phyloP scores from a whole-genome alignment of 2,888 invertebrate species.

The Andrena chrysosceles region DNA sequence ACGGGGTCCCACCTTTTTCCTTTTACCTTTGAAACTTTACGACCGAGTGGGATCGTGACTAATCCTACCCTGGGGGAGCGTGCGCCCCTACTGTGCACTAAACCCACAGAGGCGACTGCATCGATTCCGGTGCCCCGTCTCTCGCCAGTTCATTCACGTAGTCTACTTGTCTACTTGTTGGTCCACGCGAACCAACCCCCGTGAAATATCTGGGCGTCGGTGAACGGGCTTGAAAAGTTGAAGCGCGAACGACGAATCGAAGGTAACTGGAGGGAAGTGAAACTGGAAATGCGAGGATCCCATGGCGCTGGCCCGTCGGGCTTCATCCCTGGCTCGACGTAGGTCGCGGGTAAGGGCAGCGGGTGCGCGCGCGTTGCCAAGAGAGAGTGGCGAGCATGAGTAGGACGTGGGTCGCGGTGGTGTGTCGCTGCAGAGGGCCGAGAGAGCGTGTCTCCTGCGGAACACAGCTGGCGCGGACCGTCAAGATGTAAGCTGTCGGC shows the following conservation, averaged over 20 bases:
- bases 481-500: slow-evolving; percentile 70
- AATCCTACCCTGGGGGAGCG: slow-evolving; percentile 58
- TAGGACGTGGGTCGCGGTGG: slow-evolving; percentile 60
- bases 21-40: slow-evolving; percentile 59
- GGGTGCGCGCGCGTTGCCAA: slow-evolving; percentile 52
- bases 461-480: slow-evolving; percentile 62
- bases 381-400: slow-evolving; percentile 49
- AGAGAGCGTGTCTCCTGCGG: slow-evolving; percentile 69
- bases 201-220: no score
- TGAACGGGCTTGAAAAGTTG: no score
- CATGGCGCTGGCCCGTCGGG: not conserved
- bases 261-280: no score
- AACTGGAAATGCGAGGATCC: not conserved
- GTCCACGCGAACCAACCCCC: not conserved
- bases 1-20: slow-evolving; percentile 47
- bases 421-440: slow-evolving; percentile 65
- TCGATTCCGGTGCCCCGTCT: slow-evolving; percentile 29
- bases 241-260: no score
- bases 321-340: slow-evolving; percentile 36
- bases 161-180: no score
- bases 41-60: slow-evolving; percentile 61
- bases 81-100: slow-evolving; percentile 39
- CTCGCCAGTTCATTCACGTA: not conserved
- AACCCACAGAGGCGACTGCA: slow-evolving; percentile 33
- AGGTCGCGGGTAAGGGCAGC: slow-evolving; percentile 38